These are phyloP conservation scores for Siniperca obscura DNA, from an alignment of 2,797 vertebrate genomes.

Conservation along the genomic window DNA sequence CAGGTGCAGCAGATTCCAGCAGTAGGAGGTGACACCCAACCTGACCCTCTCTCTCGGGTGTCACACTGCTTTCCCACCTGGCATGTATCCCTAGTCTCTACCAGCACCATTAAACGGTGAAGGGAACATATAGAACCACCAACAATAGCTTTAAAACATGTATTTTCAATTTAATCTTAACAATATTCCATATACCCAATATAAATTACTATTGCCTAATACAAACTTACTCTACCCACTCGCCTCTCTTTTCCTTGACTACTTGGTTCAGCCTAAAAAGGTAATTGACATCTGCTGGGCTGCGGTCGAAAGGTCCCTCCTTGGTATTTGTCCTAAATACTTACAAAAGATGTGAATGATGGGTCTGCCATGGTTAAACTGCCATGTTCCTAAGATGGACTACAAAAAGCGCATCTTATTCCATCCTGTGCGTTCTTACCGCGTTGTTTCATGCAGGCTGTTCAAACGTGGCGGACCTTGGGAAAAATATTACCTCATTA, in stretches of 20 bases:
- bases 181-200: neutral
- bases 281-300: neutral
- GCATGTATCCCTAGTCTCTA: neutral
- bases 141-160: neutral
- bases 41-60: too few species aligned
- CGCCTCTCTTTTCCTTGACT: neutral
- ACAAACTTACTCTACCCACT: too few species aligned
- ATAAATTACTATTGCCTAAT: neutral
- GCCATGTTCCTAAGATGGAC: too few species aligned
- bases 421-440: too few species aligned
- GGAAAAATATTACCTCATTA: too few species aligned
- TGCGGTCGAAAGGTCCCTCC: too few species aligned
- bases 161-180: neutral
- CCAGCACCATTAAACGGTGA: neutral
- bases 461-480: too few species aligned
- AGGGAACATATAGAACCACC: neutral
- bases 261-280: neutral
- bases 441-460: too few species aligned
- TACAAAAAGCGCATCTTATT: too few species aligned
- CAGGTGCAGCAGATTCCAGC: neutral
- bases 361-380: too few species aligned
- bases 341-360: too few species aligned
- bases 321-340: too few species aligned
- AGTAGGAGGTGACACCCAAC: neutral
- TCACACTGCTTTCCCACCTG: neutral